Evolutionary conservation across 1,140 invertebrate species (phyloP), one percentile per base, ranked within the genome.

Genomic region (Drosophila virilis): DNA sequence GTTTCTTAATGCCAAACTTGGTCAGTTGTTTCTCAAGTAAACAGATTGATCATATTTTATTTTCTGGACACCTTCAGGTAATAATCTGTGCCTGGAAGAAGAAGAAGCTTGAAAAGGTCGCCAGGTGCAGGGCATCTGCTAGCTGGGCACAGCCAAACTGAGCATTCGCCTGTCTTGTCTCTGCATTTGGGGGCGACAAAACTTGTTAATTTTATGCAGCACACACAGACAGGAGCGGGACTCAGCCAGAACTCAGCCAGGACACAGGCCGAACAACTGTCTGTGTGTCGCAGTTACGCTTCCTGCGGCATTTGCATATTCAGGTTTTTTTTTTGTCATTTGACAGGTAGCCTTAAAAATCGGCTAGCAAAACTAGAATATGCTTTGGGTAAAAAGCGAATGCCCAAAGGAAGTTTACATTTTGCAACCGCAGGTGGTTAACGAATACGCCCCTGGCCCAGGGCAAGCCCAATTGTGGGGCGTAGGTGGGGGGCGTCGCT

Each of bases 121-220:
- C 22, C 22, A 28, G 22, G 22, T 28, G 22, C 22, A 28, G 22
- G 22, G 22, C 22, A 28, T 5, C 22, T 28, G 22, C 3, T 28
- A 28, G 22, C 4, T 28, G 22, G 22, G 22, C 22, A 28, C 22
- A 5, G 2, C 22, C 22, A 28, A 5, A 4, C 22, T 28, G 22
- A 28, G 22, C 22, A 28, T 28, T 28, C 22, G 5, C 22, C 0
- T 28, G 22, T 5, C 22, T 28, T 28, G 22, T 28, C 7, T 10
- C 15, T 10, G 51, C n/a, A 32, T 54, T 35, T 32, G 15, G 45
- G 42, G 59, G 8, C 78, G 50, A 45, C 68, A 40, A 69, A 89
- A 90, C 82, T 91, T 81, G 90, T 88, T 91, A 91, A 91, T 91
- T 91, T 91, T 91, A 91, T 91, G 90, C 90, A 74, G 61, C 74